Conservation (phyloP, 2,797 vertebrate species). For the Sebastes taczanowskii region DNA sequence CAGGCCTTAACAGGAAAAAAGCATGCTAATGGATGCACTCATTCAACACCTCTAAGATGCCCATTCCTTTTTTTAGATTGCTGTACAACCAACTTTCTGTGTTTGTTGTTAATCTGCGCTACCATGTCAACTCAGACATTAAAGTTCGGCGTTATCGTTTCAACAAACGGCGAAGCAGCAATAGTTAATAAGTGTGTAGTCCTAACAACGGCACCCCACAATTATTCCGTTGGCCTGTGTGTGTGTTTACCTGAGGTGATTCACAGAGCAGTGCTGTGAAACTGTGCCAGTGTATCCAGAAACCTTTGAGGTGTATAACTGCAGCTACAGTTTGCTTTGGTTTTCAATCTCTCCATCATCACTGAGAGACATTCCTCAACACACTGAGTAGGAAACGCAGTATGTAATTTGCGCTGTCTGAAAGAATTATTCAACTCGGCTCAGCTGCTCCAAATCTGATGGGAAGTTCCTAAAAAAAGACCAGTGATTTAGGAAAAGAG, state of each 20-base stretch:
- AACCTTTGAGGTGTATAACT: slow-evolving; percentile 61
- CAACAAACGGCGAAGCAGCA: slow-evolving; percentile 25
- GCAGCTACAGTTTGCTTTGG: slow-evolving; percentile 53
- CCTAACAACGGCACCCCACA: slow-evolving; percentile 49
- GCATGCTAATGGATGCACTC: background rate
- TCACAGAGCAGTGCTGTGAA: slow-evolving; percentile 54
- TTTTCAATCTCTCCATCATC: slow-evolving; percentile 73
- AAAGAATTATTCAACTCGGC: slow-evolving; percentile 70
- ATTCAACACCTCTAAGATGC: background rate
- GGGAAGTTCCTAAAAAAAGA: slow-evolving; percentile 72
- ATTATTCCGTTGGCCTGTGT: slow-evolving; percentile 49
- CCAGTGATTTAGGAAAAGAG: slow-evolving; percentile 63
- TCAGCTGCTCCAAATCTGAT: slow-evolving; percentile 65
- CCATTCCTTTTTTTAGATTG: background rate
- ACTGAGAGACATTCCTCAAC: slow-evolving; percentile 69
- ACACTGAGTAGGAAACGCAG: slow-evolving; percentile 58
- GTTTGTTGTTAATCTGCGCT: slow-evolving; percentile 18
- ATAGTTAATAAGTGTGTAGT: slow-evolving; percentile 58
- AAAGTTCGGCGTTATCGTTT: slow-evolving; percentile 12
- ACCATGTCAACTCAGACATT: slow-evolving; percentile 21
- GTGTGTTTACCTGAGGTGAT: slow-evolving; percentile 68
- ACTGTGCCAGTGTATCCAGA: slow-evolving; percentile 47
- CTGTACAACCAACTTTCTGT: background rate
- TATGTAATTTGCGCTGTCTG: slow-evolving; percentile 76
- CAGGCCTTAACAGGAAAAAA: background rate